Evolutionary conservation across 1,140 invertebrate species (phyloP).

Genomic region (Oreohelix idahoensis): DNA sequence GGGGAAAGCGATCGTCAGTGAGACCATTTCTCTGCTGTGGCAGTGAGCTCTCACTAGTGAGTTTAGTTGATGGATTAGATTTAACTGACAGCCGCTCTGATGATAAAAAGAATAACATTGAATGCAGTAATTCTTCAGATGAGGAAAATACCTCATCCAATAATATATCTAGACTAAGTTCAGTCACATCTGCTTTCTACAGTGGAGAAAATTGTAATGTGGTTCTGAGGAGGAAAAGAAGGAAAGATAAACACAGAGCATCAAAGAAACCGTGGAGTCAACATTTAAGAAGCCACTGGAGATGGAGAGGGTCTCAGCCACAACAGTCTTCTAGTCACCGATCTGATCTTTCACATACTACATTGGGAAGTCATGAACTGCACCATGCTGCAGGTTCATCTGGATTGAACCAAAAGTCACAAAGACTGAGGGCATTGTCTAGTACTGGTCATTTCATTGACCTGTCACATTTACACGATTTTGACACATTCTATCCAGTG

Average conservation of each 20-base stretch:
- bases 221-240: conserved; percentile 24
- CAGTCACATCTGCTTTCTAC: neutral
- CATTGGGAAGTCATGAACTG: neutral
- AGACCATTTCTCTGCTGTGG: conserved; percentile 70
- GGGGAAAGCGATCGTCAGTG: conserved; percentile 61
- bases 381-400: neutral
- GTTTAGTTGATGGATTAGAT: conserved; percentile 49
- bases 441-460: conserved; percentile 12
- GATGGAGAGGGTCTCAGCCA: conserved; percentile 6
- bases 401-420: conserved; percentile 29
- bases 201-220: neutral
- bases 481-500: conserved; percentile 69
- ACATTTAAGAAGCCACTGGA: conserved; percentile 53
- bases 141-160: conserved; percentile 5
- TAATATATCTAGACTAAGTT: neutral
- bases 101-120: neutral
- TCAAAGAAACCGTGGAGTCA: conserved; percentile 64
- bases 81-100: conserved; percentile 28
- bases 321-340: neutral
- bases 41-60: conserved; percentile 65
- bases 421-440: conserved; percentile 41
- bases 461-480: conserved; percentile 43
- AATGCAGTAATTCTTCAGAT: conserved; percentile 11
- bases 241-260: conserved; percentile 41
- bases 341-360: conserved; percentile 12